Percentiles rank a stretch among this genome's conserved stretches.
These are phyloP conservation scores for Noctua comes DNA, from an alignment of 2,888 invertebrate species.

Conservation along the genomic window DNA sequence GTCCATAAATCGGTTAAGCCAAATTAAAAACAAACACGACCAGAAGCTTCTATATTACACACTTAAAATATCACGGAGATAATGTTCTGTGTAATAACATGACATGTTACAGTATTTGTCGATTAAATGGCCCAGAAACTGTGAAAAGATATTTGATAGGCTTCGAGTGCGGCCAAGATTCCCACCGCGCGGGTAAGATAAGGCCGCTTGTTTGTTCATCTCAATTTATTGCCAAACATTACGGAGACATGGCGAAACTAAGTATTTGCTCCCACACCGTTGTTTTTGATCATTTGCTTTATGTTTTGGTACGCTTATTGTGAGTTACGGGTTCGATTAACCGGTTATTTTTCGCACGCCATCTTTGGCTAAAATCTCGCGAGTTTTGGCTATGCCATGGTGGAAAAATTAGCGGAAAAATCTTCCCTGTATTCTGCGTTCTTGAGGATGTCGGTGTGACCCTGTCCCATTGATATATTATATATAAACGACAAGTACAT, in stretches of 20 bases:
- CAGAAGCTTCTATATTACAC: constrained; percentile 48
- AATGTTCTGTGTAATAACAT: constrained; percentile 76
- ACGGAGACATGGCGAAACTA: constrained; percentile 70
- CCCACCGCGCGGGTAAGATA: constrained; percentile 73
- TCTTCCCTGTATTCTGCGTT: not conserved
- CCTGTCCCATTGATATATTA: constrained; percentile 54
- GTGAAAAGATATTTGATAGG: constrained; percentile 82
- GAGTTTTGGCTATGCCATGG: not conserved
- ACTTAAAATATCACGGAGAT: constrained; percentile 64
- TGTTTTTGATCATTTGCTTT: constrained; percentile 68
- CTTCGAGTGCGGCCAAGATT: constrained; percentile 73
- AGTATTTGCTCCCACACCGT: constrained; percentile 67
- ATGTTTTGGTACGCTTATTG: constrained; percentile 63
- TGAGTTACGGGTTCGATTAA: constrained; percentile 57
- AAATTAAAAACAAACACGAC: constrained; percentile 17
- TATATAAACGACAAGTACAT: constrained; percentile 39
- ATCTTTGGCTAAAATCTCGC: constrained; percentile 17
- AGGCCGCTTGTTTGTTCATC: constrained; percentile 79
- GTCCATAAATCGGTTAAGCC: not conserved
- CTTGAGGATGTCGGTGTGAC: constrained; percentile 9
- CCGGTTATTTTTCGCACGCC: constrained; percentile 40
- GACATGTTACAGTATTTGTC: constrained; percentile 78
- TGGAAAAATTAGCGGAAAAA: not conserved
- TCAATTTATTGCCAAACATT: constrained; percentile 82
- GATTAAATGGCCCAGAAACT: constrained; percentile 85